Conservation (phyloP, 2,888 invertebrate genomes). For the Lasioglossum morio region DNA sequence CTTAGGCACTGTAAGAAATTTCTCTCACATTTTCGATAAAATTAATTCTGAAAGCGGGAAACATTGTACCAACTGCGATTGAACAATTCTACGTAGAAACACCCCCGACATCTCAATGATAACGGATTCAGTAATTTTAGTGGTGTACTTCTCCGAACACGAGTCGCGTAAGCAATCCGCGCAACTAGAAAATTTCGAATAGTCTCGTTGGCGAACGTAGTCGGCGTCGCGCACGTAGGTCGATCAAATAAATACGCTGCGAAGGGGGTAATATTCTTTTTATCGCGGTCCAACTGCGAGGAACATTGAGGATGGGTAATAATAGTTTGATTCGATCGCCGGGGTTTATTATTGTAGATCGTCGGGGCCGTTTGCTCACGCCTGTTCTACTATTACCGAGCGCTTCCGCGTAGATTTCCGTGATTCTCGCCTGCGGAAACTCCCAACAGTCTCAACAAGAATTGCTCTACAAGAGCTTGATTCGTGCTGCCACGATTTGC, state of each 20-base stretch:
- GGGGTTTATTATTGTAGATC: constrained; percentile 6
- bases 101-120: not conserved
- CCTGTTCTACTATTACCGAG: not conserved
- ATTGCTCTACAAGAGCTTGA: not conserved
- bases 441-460: not conserved
- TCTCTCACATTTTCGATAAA: not conserved
- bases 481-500: not conserved
- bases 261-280: constrained; percentile 1
- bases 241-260: not conserved
- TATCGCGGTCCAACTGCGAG: not conserved
- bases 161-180: not conserved
- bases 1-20: not conserved
- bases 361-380: no score
- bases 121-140: not conserved
- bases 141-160: not conserved
- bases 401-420: constrained; percentile 12
- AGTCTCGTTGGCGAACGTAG: not conserved
- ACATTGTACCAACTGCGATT: not conserved
- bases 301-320: not conserved
- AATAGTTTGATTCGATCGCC: constrained; percentile 1
- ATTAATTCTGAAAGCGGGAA: not conserved
- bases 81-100: not conserved
- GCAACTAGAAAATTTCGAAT: not conserved
- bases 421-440: not conserved
- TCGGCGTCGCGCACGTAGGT: not conserved